Evolutionary conservation across 2,888 invertebrate species (phyloP), one percentile per base, ranked within the genome.

Genomic region (Tetropium fuscum): DNA sequence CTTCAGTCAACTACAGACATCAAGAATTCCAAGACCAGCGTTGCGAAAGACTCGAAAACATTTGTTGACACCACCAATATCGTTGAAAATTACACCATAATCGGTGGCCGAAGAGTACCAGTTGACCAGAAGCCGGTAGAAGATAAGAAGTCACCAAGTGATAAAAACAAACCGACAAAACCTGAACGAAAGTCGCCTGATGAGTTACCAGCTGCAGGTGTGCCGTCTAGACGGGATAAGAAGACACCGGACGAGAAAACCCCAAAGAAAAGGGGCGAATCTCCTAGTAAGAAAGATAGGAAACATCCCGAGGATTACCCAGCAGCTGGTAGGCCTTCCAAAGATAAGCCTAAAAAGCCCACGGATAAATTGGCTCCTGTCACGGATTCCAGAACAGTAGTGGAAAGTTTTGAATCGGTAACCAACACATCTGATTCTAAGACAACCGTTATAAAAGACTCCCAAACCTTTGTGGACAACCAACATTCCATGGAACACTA

Each of bases 401-500:
- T 70, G 1, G 74, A 78, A 57, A 73, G 58, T 53, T 73, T 59
- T 38, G 69, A 74, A 62, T 61, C 68, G 8, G 69, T 71, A 3
- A 70, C 72, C 1, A 75, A 72, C 58, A 48, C 68, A 8, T 68
- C 64, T 3, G 75, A 77, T 64, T 67, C 69, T 1, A 76, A 76
- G 64, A 75, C 73, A 4, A 73, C 70, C 16, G 53, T 70, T 16
- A 60, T 70, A 16, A 75, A 70, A 60, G 74, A 78, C 56, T 72
- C 63, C 2, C 71, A 76, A 66, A 70, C 74, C 18, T 70, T 73
- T 48, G 53, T 74, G 36, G 68, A 75, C 47, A 69, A 73, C 36
- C 65, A 75, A 47, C 74, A 63, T 36, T 70, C 72, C 3, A 67
- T 68, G n/a, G 77, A 79, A 58, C 71, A 74, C 44, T 77, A 73